Conservation (phyloP, 2,113 vertebrate genomes). For the Pelodiscus sinensis region DNA sequence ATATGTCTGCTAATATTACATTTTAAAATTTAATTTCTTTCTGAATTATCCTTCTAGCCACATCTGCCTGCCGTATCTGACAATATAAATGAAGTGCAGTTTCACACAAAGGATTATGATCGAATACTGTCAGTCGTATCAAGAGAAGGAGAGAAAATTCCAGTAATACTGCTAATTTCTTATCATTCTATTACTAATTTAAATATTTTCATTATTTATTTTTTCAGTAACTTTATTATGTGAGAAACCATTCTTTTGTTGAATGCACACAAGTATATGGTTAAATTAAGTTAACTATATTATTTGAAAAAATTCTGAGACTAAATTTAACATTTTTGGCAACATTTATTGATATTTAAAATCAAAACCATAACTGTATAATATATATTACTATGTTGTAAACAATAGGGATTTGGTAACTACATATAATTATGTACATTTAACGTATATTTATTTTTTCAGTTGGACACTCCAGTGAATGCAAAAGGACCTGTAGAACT, state of each 20-base stretch:
- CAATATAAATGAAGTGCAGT: slow-evolving; percentile 87
- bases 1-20: background rate
- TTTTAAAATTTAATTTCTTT: background rate
- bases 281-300: background rate
- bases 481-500: slow-evolving; percentile 88
- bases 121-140: slow-evolving; percentile 85
- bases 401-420: background rate
- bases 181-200: background rate
- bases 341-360: background rate
- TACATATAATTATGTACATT: background rate
- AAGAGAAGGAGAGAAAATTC: slow-evolving; percentile 89
- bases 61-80: slow-evolving; percentile 89
- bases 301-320: background rate
- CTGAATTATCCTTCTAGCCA: slow-evolving; percentile 73
- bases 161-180: slow-evolving; percentile 69
- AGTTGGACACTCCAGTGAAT: slow-evolving; percentile 82
- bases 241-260: background rate
- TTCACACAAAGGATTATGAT: slow-evolving; percentile 87
- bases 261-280: background rate
- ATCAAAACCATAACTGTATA: background rate
- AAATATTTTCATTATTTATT: background rate
- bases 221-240: background rate
- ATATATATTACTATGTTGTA: background rate
- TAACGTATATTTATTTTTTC: slow-evolving; percentile 43
- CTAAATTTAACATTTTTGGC: background rate